Evolutionary conservation across 2,113 vertebrate genomes (phyloP).

Genomic region (Sciurus niger): DNA sequence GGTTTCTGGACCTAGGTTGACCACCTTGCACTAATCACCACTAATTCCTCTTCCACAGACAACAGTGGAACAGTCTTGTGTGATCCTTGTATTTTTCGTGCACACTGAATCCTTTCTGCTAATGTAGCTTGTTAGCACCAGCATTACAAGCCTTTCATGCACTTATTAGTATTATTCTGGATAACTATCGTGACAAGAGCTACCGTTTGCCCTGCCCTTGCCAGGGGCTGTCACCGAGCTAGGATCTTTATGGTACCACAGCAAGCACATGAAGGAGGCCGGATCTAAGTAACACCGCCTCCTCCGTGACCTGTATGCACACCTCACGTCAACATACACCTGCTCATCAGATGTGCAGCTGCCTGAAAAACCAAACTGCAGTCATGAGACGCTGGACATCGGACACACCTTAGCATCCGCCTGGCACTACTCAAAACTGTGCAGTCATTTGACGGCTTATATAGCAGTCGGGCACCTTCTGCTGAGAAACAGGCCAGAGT

Average conservation of each 20-base stretch:
- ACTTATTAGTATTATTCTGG: too few relatives aligned
- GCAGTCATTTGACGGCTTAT: background rate
- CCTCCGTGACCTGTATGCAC: background rate
- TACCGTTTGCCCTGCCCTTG: too few relatives aligned
- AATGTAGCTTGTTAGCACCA: background rate
- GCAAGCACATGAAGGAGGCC: background rate
- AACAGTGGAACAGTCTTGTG: background rate
- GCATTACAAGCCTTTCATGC: too few relatives aligned
- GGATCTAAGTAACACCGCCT: too few relatives aligned
- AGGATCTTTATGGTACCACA: background rate
- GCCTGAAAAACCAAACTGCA: background rate
- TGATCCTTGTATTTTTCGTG: background rate
- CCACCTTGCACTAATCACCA: background rate
- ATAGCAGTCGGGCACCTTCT: background rate
- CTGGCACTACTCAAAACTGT: background rate
- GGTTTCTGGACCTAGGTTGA: background rate
- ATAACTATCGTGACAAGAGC: too few relatives aligned
- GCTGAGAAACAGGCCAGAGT: background rate
- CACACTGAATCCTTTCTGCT: background rate
- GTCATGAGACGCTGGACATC: background rate
- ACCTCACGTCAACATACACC: background rate
- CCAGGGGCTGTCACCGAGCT: too few relatives aligned
- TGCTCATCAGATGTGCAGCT: background rate
- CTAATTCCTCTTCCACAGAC: background rate
- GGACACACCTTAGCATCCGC: background rate